Evolutionary conservation across 2,797 vertebrate genomes (phyloP).

Genomic region (Gymnocypris eckloni): DNA sequence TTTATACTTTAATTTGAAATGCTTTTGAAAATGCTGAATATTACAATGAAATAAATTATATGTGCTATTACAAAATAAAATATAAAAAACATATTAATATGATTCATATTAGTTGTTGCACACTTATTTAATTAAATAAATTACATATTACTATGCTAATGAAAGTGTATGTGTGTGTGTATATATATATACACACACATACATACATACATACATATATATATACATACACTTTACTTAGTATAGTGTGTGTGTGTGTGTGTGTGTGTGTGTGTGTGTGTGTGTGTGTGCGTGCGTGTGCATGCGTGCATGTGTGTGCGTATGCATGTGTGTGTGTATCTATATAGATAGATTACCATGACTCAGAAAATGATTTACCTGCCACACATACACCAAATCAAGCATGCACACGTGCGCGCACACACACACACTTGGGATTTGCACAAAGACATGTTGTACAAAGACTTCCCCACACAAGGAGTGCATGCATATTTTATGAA

Average conservation of each 20-base stretch:
- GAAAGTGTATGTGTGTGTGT: not conserved
- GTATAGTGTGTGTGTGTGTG: not conserved
- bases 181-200: too few relatives aligned
- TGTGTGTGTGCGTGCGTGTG: too few relatives aligned
- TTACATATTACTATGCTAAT: too few relatives aligned
- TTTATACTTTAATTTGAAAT: not conserved
- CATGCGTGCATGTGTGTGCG: not conserved
- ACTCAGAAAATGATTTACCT: not conserved
- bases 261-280: not conserved
- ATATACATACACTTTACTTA: too few relatives aligned
- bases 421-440: slow-evolving; percentile 21
- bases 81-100: not conserved
- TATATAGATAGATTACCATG: not conserved
- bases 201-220: too few relatives aligned
- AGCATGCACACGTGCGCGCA: not conserved
- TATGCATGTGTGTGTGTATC: too few relatives aligned
- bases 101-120: not conserved
- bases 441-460: slow-evolving; percentile 34
- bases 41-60: not conserved
- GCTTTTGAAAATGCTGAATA: not conserved
- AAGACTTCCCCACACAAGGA: slow-evolving; percentile 41
- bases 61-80: not conserved
- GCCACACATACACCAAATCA: slow-evolving; percentile 16
- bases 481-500: slow-evolving; percentile 62
- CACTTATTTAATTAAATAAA: not conserved